Conservation (phyloP, 2,888 invertebrate genomes). For the Cerceris ruficornis region DNA sequence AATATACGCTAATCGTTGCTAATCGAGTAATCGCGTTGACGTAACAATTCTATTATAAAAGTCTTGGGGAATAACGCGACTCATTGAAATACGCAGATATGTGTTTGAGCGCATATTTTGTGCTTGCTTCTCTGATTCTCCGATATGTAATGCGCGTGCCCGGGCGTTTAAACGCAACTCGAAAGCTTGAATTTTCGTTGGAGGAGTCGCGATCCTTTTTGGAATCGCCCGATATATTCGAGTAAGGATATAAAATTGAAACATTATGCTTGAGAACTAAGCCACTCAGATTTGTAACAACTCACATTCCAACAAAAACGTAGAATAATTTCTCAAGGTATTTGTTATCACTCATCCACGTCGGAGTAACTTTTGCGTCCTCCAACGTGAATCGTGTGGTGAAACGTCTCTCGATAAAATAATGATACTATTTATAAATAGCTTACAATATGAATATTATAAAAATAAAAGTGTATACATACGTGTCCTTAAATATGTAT, state of each 20-base stretch:
- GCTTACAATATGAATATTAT: conserved; percentile 45
- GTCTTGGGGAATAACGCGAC: conserved; percentile 2
- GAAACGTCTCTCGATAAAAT: conserved; percentile 18
- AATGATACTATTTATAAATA: conserved; percentile 31
- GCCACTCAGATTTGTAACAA: neutral
- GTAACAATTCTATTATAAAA: neutral
- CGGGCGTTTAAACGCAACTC: conserved; percentile 6
- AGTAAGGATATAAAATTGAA: conserved; percentile 3
- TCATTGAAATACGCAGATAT: conserved; percentile 29
- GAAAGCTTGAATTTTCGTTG: conserved; percentile 1
- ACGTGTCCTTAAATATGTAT: conserved; percentile 12
- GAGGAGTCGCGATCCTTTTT: conserved; percentile 4
- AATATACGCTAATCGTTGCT: conserved; percentile 15
- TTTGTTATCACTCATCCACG: neutral
- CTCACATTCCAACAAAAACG: neutral
- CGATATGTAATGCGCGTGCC: conserved; percentile 20
- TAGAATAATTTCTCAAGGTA: conserved; percentile 3
- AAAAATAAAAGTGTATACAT: conserved; percentile 49
- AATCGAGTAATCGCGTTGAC: conserved; percentile 15
- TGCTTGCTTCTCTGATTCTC: neutral
- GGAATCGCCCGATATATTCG: neutral
- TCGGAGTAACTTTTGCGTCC: conserved; percentile 3
- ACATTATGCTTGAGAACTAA: conserved; percentile 1
- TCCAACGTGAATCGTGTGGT: neutral
- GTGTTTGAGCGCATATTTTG: conserved; percentile 3